Conservation (phyloP, 2,797 vertebrate species). For the Borostomias antarcticus region DNA sequence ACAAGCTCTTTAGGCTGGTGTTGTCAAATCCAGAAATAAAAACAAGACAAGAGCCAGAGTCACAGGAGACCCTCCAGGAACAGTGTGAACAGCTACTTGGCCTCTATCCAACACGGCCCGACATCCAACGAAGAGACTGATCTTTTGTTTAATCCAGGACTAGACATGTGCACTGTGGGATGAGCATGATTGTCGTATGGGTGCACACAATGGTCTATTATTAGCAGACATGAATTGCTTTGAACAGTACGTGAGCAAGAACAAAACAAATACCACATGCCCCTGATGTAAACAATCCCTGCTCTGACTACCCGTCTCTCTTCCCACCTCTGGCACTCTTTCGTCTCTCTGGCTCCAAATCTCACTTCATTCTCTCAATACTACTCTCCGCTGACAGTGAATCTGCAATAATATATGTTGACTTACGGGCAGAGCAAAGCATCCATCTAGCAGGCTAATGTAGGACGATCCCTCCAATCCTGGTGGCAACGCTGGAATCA, state of each 20-base stretch:
- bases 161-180: background rate
- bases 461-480: conserved; percentile 18
- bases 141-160: conserved; percentile 3
- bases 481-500: background rate
- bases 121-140: background rate
- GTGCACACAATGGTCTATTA: conserved; percentile 5
- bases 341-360: background rate
- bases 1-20: conserved; percentile 23
- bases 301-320: background rate
- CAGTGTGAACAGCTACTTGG: background rate
- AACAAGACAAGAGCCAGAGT: conserved; percentile 41
- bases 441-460: conserved; percentile 22
- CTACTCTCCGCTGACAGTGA: background rate
- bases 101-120: background rate
- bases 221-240: conserved; percentile 27
- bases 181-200: background rate
- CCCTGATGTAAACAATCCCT: conserved; percentile 44
- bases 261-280: conserved; percentile 15
- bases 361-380: background rate
- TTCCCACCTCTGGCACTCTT: conserved; percentile 11
- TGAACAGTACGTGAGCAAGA: conserved; percentile 27
- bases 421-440: conserved; percentile 32
- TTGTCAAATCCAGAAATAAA: conserved; percentile 19
- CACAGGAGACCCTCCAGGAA: background rate
- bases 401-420: conserved; percentile 12